Evolutionary conservation across 2,113 vertebrate genomes (phyloP).

Genomic region (Fregata magnificens): DNA sequence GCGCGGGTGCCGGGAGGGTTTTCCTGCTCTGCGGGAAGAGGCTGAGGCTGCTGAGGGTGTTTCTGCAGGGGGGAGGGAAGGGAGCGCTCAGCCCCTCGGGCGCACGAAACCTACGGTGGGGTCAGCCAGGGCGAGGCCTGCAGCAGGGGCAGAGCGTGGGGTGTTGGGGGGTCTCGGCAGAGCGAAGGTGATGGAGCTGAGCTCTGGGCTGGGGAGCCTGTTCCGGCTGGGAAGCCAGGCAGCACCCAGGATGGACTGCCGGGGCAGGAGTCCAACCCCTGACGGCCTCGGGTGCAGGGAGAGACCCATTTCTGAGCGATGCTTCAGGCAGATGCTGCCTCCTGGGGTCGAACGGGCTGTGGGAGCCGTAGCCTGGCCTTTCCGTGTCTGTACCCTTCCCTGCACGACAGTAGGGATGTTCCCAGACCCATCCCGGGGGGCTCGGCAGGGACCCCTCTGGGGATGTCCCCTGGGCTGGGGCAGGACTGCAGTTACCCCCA

Average conservation of each 20-base stretch:
- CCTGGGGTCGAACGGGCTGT: not conserved
- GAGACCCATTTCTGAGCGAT: not conserved
- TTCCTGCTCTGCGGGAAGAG: not conserved
- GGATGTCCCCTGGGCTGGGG: too few relatives aligned
- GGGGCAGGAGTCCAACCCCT: not conserved
- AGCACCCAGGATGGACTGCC: not conserved
- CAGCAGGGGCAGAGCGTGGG: not conserved
- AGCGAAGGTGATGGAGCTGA: not conserved
- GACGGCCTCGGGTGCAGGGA: not conserved
- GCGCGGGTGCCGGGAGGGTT: not conserved
- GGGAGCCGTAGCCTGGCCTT: not conserved
- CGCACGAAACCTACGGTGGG: accelerated
- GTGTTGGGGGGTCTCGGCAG: not conserved
- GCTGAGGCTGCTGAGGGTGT: not conserved
- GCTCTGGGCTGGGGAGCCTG: not conserved
- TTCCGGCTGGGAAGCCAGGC: not conserved
- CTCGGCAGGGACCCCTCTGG: not conserved
- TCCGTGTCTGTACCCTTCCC: not conserved
- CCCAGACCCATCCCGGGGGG: not conserved
- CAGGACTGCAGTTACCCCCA: not conserved
- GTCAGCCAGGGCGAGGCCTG: not conserved
- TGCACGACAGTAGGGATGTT: not conserved
- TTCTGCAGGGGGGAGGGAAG: not conserved
- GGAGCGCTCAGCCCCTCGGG: too few relatives aligned
- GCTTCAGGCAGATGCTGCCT: not conserved